A percentile compares a stretch with the other conserved stretches of the same genome.
phyloP scores from a whole-genome alignment of 2,797 vertebrate species.

The Oreochromis grahami region DNA sequence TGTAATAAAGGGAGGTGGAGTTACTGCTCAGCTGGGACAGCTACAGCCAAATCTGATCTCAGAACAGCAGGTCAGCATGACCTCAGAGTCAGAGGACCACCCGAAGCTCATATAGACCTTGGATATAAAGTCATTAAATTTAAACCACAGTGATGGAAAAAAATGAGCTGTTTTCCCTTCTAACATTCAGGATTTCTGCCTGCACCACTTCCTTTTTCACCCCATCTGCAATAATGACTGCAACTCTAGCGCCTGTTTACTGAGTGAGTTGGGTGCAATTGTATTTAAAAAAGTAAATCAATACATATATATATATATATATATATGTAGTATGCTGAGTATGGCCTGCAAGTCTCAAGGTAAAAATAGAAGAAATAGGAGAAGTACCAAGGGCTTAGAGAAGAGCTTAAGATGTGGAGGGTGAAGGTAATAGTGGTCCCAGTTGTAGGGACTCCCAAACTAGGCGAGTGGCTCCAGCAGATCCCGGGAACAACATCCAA shows the following conservation, averaged over 20 bases:
- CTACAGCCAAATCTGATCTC: background rate
- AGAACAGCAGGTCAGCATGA: background rate
- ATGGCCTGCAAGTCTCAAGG: background rate
- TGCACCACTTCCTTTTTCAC: background rate
- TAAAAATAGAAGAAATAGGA: background rate
- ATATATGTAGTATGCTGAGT: rapidly evolving
- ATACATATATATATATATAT: too few relatives aligned
- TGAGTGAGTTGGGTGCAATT: background rate
- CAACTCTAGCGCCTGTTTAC: background rate
- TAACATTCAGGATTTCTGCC: background rate
- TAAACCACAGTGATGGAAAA: background rate
- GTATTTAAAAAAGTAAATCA: rapidly evolving
- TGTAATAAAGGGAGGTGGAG: background rate
- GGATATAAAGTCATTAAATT: background rate
- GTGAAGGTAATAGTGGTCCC: too few relatives aligned
- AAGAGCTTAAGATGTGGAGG: too few relatives aligned
- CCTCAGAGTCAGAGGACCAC: background rate
- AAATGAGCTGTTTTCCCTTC: background rate
- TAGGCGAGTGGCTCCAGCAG: background rate
- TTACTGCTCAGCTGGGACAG: background rate
- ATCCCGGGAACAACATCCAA: too few relatives aligned
- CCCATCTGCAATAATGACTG: background rate
- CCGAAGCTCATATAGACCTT: background rate
- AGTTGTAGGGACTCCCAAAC: too few relatives aligned
- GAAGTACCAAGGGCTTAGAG: background rate